A percentile compares a stretch with the other conserved stretches of the same genome.
These are phyloP conservation scores for Gopherus flavomarginatus DNA, from an alignment of 2,113 vertebrate genomes.

Conservation along the genomic window DNA sequence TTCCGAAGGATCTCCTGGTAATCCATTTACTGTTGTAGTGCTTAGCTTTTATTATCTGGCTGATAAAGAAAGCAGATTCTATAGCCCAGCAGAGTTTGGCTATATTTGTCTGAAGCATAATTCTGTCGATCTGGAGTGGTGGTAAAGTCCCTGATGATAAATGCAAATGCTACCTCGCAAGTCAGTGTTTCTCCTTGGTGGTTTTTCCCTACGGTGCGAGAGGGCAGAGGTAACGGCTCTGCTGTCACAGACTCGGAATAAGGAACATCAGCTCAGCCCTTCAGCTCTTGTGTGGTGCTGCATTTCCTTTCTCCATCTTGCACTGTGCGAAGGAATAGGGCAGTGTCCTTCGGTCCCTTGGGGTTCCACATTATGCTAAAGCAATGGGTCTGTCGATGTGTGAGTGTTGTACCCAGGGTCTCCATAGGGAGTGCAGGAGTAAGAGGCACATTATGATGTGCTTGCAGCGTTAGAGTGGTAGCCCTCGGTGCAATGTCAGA, in stretches of 20 bases:
- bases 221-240: neutral
- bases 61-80: neutral
- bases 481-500: no score
- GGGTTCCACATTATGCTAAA: neutral
- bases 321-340: neutral
- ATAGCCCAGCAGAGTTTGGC: fast-evolving
- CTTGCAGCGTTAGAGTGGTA: no score
- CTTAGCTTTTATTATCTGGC: neutral
- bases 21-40: neutral
- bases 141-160: no score
- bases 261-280: neutral
- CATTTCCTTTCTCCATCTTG: neutral
- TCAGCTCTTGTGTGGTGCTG: neutral
- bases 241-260: neutral
- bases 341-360: neutral
- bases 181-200: neutral
- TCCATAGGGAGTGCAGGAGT: no score
- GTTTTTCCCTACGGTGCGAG: neutral
- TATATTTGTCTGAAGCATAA: neutral
- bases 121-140: no score
- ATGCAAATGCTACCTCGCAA: no score
- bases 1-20: fast-evolving
- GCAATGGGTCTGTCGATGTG: neutral
- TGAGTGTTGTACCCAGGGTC: no score
- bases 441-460: no score